Conservation (phyloP, 2,888 invertebrate species). For the Plemyria rubiginata region DNA sequence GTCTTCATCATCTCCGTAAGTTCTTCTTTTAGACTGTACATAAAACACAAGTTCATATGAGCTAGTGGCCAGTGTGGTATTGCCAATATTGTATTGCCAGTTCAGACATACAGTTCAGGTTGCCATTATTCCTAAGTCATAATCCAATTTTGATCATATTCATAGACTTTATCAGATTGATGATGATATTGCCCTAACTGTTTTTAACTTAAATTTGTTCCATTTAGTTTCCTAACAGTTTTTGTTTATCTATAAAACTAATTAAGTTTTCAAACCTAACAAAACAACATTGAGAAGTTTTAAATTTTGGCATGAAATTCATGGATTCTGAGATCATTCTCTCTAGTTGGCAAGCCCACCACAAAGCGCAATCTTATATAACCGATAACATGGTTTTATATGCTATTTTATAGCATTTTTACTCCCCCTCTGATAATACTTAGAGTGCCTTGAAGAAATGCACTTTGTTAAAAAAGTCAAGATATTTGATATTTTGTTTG, state of each 20-base stretch:
- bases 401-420: conserved; percentile 67
- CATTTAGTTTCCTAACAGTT: neutral
- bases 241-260: conserved; percentile 1
- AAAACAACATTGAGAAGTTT: conserved; percentile 5
- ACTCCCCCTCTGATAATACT: conserved; percentile 55
- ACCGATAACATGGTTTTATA: conserved; percentile 76
- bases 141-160: too few relatives aligned
- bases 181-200: too few relatives aligned
- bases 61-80: neutral
- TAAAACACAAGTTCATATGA: neutral
- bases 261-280: conserved; percentile 2
- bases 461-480: conserved; percentile 26
- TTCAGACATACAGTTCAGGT: too few relatives aligned
- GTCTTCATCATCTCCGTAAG: conserved; percentile 71
- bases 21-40: conserved; percentile 71
- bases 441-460: conserved; percentile 28
- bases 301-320: conserved; percentile 42
- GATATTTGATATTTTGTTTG: conserved; percentile 1
- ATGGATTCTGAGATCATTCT: conserved; percentile 39
- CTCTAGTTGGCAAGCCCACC: conserved; percentile 55
- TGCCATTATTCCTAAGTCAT: too few relatives aligned
- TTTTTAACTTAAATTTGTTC: neutral
- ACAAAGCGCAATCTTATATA: conserved; percentile 67
- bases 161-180: too few relatives aligned
- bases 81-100: too few relatives aligned